phyloP scores from a whole-genome alignment of 2,797 vertebrate species.

The Syngnathus acus region DNA sequence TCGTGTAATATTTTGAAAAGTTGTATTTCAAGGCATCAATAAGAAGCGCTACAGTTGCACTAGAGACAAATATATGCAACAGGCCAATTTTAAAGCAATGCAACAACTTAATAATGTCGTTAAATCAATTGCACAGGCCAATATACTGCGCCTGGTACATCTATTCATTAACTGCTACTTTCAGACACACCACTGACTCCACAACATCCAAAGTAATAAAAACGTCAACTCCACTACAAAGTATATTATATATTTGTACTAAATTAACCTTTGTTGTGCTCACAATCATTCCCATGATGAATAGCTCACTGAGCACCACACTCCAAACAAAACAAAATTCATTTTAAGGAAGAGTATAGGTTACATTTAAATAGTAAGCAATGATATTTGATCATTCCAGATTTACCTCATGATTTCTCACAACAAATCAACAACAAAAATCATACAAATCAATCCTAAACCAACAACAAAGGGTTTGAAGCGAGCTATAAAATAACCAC shows the following conservation, averaged over 20 bases:
- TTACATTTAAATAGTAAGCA: neutral
- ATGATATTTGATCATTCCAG: neutral
- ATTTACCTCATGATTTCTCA: neutral
- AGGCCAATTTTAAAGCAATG: neutral
- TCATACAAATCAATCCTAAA: neutral
- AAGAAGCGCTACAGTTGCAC: neutral
- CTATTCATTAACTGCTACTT: constrained; percentile 5
- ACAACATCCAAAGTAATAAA: constrained; percentile 3
- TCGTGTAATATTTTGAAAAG: neutral
- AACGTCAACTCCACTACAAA: neutral
- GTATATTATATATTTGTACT: constrained; percentile 1
- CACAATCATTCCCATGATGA: neutral
- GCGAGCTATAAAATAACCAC: no score
- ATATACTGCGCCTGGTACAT: neutral
- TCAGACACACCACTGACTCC: neutral
- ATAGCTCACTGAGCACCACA: neutral
- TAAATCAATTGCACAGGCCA: constrained; percentile 1
- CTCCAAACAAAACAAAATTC: neutral
- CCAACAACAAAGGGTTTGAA: no score
- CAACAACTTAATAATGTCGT: constrained; percentile 4
- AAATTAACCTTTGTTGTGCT: neutral
- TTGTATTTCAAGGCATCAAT: neutral
- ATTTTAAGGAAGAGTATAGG: neutral
- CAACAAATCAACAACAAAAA: neutral
- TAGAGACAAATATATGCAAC: neutral